These are phyloP conservation scores for Rotaria socialis DNA, from an alignment of 2,888 invertebrate species.

Conservation along the genomic window DNA sequence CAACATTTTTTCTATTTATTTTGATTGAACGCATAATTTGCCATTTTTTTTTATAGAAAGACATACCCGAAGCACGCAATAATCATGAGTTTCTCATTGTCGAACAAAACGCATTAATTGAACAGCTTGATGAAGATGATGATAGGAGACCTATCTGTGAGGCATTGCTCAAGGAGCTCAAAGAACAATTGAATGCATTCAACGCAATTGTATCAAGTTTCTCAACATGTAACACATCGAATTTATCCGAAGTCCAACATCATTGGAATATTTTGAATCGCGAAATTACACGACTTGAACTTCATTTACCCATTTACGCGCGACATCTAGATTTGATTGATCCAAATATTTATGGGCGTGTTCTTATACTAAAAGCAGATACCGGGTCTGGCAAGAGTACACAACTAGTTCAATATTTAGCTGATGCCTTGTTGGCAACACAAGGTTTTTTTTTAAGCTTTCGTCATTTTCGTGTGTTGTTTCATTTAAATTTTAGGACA, in stretches of 20 bases:
- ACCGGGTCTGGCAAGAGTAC: constrained; percentile 60
- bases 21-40: too few relatives aligned
- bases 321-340: constrained; percentile 51
- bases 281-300: constrained; percentile 50
- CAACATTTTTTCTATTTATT: too few relatives aligned
- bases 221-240: neutral
- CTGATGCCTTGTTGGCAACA: constrained; percentile 51
- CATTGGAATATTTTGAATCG: neutral
- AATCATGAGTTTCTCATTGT: too few relatives aligned
- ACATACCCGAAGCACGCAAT: too few relatives aligned
- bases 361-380: constrained; percentile 56
- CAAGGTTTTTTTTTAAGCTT: constrained; percentile 41
- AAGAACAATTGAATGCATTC: neutral
- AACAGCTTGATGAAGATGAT: too few relatives aligned
- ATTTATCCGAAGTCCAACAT: neutral
- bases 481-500: constrained; percentile 43
- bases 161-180: neutral
- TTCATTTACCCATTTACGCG: constrained; percentile 54
- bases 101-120: too few relatives aligned
- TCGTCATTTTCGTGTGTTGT: neutral
- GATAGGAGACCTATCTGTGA: neutral
- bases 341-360: constrained; percentile 51
- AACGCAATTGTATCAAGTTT: neutral
- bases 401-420: constrained; percentile 57
- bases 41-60: too few relatives aligned